Conservation (phyloP, 2,113 vertebrate species). For the Meles meles region DNA sequence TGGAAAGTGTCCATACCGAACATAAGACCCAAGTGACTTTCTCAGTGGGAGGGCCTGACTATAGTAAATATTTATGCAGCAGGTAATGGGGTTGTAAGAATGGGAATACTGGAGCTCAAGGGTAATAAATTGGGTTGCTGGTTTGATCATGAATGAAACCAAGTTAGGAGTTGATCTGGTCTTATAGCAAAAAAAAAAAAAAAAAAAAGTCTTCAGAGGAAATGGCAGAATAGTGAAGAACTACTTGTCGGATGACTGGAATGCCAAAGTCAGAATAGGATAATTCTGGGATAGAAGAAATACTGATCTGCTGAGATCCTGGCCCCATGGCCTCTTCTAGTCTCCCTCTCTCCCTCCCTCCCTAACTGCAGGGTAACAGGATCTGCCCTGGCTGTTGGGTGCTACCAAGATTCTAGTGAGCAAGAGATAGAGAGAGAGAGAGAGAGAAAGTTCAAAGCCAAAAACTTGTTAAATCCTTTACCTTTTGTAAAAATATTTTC, state of each 20-base stretch:
- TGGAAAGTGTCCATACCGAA: not conserved
- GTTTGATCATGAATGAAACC: not conserved
- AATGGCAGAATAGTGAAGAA: not conserved
- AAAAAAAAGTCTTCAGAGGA: no score
- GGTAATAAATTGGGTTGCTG: not conserved
- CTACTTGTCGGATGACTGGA: not conserved
- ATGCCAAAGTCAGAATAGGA: not conserved
- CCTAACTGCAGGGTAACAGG: rapidly evolving
- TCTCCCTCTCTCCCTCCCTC: not conserved
- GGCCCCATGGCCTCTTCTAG: not conserved
- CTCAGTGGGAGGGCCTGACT: not conserved
- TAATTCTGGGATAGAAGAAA: not conserved
- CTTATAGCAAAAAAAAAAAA: not conserved
- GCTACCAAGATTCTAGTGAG: not conserved
- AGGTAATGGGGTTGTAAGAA: not conserved
- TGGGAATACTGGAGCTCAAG: not conserved
- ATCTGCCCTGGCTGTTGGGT: not conserved
- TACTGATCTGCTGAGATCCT: not conserved
- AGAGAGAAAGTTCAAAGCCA: not conserved
- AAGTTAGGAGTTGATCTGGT: not conserved
- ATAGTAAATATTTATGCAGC: not conserved
- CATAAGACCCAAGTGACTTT: not conserved
- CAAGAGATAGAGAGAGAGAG: not conserved
- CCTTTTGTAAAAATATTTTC: not conserved
- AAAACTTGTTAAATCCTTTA: not conserved